These are phyloP conservation scores for Perithous albicinctus DNA, from an alignment of 2,888 invertebrate species.

Conservation along the genomic window DNA sequence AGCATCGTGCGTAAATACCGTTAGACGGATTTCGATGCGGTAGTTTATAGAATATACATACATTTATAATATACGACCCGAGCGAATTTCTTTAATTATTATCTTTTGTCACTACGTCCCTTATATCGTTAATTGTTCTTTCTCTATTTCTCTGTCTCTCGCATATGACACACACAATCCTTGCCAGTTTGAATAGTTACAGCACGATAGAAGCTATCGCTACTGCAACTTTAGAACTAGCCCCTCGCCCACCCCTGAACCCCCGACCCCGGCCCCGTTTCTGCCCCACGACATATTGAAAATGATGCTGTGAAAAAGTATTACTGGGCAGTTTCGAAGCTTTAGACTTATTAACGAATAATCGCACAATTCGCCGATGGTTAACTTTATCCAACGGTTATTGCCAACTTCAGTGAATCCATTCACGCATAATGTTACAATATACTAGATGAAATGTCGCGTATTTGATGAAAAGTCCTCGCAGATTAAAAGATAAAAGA, in stretches of 20 bases:
- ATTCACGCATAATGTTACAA: not conserved
- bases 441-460: too few relatives aligned
- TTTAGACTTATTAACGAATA: slow-evolving; percentile 45
- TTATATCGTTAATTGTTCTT: slow-evolving; percentile 41
- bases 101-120: slow-evolving; percentile 54
- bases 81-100: slow-evolving; percentile 49
- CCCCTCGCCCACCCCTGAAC: too few relatives aligned
- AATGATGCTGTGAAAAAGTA: slow-evolving; percentile 81
- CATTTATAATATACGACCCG: slow-evolving; percentile 34
- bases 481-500: not conserved
- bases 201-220: slow-evolving; percentile 66
- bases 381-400: slow-evolving; percentile 16
- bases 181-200: slow-evolving; percentile 59
- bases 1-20: slow-evolving; percentile 60
- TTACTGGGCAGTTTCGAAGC: slow-evolving; percentile 72
- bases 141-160: slow-evolving; percentile 23
- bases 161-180: slow-evolving; percentile 30
- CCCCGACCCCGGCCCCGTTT: not conserved
- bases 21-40: slow-evolving; percentile 52
- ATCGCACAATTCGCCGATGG: slow-evolving; percentile 37
- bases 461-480: not conserved
- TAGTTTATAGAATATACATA: slow-evolving; percentile 53
- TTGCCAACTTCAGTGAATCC: slow-evolving; percentile 17
- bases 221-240: slow-evolving; percentile 53
- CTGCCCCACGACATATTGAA: slow-evolving; percentile 40